Evolutionary conservation across 2,888 invertebrate species (phyloP), one percentile per base, ranked within the genome.

Genomic region (Elegia similella): DNA sequence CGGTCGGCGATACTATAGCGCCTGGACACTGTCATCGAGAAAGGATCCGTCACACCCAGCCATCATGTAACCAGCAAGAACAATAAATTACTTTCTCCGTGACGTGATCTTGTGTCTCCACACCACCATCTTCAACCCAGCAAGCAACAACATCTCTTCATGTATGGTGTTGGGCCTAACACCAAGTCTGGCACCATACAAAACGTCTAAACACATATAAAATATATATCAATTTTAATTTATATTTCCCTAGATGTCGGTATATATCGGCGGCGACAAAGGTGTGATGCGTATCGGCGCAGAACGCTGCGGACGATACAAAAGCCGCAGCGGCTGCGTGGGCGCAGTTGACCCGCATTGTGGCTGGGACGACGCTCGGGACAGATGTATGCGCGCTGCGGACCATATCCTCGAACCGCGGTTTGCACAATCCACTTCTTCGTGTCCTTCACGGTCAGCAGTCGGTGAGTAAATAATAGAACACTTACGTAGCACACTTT

Each of bases 271-370:
- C 57, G 95, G 95, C 0, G 92, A 94, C n/a, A 77, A 87, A 0
- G 93, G 93, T 1, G 89, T 97, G 5, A 80, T 95, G 42, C 95
- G 96, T 38, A 93, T 98, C 55, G 94, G 96, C 0, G 94, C 96
- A 0, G 94, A 95, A 62, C 95, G 97, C 46, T 98, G 98, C 73
- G 88, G 91, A 34, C 93, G 97, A 1, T 96, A 96, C 81, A 90
- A 89, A 7, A 94, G 94, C 7, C 92, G 93, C 54, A 86, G 93
- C 7, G 94, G 95, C 7, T 98, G 98, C 79, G 78, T 96, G 44
- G 95, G 95, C 67, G 95, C 98, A 0, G 95, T 95, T 86, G 98
- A 98, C 86, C 98, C 98, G 0, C 98, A 98, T 79, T 98, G 98
- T 81, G 98, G 98, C 0, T 98, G 98, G 98, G 95, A 98, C 83